These are phyloP conservation scores for Trachelus tabidus DNA, from an alignment of 2,888 invertebrate genomes.

Conservation along the genomic window DNA sequence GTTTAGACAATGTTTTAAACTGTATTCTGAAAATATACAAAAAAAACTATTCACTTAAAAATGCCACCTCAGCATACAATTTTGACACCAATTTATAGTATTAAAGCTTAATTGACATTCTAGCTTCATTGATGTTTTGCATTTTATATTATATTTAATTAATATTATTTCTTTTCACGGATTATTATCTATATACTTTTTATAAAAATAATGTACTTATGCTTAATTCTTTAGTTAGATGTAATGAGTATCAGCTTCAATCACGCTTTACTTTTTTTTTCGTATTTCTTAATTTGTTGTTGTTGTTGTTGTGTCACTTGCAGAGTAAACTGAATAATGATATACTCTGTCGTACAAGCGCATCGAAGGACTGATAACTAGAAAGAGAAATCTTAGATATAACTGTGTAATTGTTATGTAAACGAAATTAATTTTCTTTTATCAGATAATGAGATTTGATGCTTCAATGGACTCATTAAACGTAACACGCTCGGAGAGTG, in stretches of 20 bases:
- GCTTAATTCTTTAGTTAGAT: too few relatives aligned
- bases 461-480: conserved; percentile 83
- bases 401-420: background rate
- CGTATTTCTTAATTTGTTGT: background rate
- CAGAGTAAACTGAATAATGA: background rate
- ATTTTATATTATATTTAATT: background rate
- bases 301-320: background rate
- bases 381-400: background rate
- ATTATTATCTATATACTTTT: conserved; percentile 12
- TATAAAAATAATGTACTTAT: background rate
- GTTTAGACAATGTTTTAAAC: too few relatives aligned
- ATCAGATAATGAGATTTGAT: conserved; percentile 84
- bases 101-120: background rate
- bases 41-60: too few relatives aligned
- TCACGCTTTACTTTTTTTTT: background rate
- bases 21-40: too few relatives aligned
- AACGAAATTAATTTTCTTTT: conserved; percentile 10
- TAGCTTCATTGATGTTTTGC: background rate
- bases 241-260: too few relatives aligned
- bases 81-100: too few relatives aligned
- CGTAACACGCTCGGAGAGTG: conserved; percentile 85
- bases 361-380: background rate
- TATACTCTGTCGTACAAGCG: background rate
- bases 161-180: conserved; percentile 3
- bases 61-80: too few relatives aligned